Percentiles rank a stretch among this genome's conserved stretches.
phyloP scores from a whole-genome alignment of 2,888 invertebrate species.

The Machimus atricapillus region DNA sequence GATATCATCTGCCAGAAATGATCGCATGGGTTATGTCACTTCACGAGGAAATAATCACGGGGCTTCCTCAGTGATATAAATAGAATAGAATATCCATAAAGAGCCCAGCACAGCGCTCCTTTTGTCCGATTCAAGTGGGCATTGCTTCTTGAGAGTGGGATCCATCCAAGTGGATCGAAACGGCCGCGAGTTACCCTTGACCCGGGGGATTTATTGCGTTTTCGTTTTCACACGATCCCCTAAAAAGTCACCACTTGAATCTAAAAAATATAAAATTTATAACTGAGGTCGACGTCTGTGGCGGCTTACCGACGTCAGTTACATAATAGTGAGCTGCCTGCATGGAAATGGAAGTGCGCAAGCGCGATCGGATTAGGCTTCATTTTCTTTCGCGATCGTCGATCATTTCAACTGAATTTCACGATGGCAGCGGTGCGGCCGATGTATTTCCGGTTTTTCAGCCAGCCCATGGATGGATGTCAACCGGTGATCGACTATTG shows the following conservation, averaged over 20 bases:
- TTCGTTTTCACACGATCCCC: not conserved
- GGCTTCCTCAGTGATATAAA: slow-evolving; percentile 7
- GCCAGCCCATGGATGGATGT: not conserved
- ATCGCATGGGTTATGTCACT: slow-evolving; percentile 26
- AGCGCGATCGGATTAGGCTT: not conserved
- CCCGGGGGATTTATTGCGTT: not conserved
- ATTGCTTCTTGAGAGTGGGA: not conserved
- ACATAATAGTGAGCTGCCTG: not conserved
- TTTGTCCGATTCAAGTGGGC: not conserved
- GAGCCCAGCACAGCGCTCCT: not conserved
- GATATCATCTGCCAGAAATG: not conserved
- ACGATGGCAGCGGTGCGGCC: not conserved
- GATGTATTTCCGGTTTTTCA: not conserved
- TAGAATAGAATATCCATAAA: not conserved
- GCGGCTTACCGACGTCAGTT: not conserved
- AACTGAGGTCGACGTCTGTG: not conserved
- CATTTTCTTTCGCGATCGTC: not conserved
- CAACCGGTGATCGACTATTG: not conserved
- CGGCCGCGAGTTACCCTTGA: not conserved
- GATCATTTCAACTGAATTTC: not conserved
- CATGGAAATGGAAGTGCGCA: not conserved
- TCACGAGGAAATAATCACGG: not conserved
- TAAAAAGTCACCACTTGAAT: not conserved
- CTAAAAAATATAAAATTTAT: not conserved
- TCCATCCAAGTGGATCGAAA: not conserved